These are phyloP conservation scores for Chaetodon trifasciatus DNA, from an alignment of 2,797 vertebrate genomes.

Conservation along the genomic window DNA sequence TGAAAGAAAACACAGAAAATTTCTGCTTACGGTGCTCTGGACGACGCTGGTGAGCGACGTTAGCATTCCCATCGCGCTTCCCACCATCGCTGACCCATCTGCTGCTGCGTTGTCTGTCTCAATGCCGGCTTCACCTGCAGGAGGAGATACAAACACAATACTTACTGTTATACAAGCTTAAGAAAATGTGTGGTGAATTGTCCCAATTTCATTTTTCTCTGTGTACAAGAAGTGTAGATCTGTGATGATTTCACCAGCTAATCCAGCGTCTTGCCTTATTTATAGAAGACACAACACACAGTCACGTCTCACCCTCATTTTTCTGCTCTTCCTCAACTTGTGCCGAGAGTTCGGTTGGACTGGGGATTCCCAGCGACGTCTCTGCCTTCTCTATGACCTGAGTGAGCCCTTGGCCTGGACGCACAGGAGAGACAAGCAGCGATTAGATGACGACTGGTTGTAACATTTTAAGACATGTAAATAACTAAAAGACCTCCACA, in stretches of 20 bases:
- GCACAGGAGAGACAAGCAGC: not conserved
- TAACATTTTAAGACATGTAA: not conserved
- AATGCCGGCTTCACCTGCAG: constrained; percentile 44
- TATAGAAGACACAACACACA: not conserved
- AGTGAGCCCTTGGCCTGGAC: constrained; percentile 93
- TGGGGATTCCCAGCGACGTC: constrained; percentile 94
- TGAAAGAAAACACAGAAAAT: not conserved
- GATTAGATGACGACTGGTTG: not conserved
- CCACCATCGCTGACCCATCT: constrained; percentile 78
- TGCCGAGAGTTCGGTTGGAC: constrained; percentile 89
- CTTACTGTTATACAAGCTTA: not conserved
- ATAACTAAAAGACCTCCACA: not conserved
- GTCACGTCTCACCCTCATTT: constrained; percentile 32
- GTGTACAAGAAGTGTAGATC: not conserved
- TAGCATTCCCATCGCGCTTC: constrained; percentile 91
- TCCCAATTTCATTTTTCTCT: not conserved
- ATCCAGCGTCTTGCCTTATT: not conserved
- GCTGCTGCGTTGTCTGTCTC: constrained; percentile 55
- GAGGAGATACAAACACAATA: not conserved
- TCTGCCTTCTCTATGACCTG: constrained; percentile 98
- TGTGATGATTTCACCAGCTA: not conserved
- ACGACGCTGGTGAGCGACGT: constrained; percentile 93
- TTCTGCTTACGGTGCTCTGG: constrained; percentile 93
- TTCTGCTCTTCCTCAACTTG: constrained; percentile 81
- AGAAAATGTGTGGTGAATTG: no score